Conservation (phyloP, 2,797 vertebrate genomes). For the Spinus olivaceus region DNA sequence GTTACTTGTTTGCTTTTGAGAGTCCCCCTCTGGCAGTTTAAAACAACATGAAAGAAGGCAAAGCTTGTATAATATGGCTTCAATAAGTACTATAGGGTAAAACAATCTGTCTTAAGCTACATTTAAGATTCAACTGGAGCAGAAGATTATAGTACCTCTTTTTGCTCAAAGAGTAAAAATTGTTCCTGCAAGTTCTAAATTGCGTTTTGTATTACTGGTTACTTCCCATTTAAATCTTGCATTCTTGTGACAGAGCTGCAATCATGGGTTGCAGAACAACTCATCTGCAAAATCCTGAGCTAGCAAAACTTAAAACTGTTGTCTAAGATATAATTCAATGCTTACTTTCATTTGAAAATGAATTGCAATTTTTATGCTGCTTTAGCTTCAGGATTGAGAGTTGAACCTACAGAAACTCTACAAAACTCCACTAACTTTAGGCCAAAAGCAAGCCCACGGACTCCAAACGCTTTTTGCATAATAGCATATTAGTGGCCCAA, state of each 20-base stretch:
- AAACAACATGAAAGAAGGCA: background rate
- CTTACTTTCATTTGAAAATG: background rate
- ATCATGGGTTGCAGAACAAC: background rate
- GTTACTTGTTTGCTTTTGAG: background rate
- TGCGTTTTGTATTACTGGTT: background rate
- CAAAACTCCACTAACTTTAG: background rate
- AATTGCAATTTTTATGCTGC: background rate
- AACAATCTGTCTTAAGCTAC: background rate
- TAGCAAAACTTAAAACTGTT: slow-evolving; percentile 20
- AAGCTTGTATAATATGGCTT: background rate
- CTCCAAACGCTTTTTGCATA: background rate
- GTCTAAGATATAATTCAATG: slow-evolving; percentile 4
- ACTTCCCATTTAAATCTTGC: background rate
- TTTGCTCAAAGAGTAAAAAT: background rate
- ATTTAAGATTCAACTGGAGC: background rate
- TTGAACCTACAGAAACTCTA: background rate
- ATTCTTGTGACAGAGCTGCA: background rate
- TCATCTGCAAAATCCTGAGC: slow-evolving; percentile 42
- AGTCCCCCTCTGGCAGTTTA: background rate
- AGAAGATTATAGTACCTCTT: background rate
- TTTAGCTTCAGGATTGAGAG: background rate
- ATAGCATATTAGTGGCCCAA: background rate
- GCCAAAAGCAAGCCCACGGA: background rate
- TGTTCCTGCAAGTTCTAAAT: background rate
- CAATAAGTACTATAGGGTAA: background rate